phyloP scores from a whole-genome alignment of 2,113 vertebrate genomes.

The Thoracochromis brauschi region DNA sequence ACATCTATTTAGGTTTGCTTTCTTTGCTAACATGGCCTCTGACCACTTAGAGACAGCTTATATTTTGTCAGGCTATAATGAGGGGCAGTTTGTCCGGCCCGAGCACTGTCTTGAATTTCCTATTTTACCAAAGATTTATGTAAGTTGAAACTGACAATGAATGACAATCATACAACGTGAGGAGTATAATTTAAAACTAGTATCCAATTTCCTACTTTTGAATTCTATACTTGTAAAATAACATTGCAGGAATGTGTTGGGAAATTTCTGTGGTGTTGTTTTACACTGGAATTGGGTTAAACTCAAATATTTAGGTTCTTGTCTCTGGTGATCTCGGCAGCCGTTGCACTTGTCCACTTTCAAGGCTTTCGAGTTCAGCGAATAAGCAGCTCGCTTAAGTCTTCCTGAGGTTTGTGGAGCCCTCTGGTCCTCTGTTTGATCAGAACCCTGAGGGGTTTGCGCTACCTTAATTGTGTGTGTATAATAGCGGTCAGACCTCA shows the following conservation, averaged over 20 bases:
- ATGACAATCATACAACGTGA: not conserved
- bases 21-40: constrained; percentile 56
- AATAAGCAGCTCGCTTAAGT: not conserved
- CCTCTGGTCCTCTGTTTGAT: constrained; percentile 28
- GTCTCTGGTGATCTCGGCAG: constrained; percentile 1
- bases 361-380: not conserved
- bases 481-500: constrained; percentile 47
- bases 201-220: constrained; percentile 5
- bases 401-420: constrained; percentile 14
- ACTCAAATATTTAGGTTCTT: constrained; percentile 27
- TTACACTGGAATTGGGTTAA: constrained; percentile 8
- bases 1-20: constrained; percentile 69
- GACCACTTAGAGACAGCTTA: constrained; percentile 53
- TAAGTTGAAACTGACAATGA: constrained; percentile 16
- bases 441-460: constrained; percentile 23
- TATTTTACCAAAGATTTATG: constrained; percentile 33
- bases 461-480: constrained; percentile 42
- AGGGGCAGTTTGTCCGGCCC: constrained; percentile 31
- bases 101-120: constrained; percentile 17
- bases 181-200: constrained; percentile 33
- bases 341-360: not conserved
- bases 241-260: constrained; percentile 14
- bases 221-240: constrained; percentile 30
- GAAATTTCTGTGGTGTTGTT: constrained; percentile 26
- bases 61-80: constrained; percentile 61